phyloP scores from a whole-genome alignment of 2,888 invertebrate species.

The Globia sparganii region DNA sequence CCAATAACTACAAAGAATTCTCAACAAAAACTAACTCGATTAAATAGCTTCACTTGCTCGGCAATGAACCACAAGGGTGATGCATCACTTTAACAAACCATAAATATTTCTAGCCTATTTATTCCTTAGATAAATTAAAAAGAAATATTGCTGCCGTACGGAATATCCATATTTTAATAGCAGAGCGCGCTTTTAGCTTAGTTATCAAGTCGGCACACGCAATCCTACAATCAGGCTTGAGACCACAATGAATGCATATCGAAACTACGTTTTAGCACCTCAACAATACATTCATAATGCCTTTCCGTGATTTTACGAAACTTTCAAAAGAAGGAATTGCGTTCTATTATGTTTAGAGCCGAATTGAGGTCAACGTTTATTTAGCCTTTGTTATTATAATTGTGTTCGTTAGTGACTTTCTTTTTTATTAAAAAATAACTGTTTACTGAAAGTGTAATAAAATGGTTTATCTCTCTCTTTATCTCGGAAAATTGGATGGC shows the following conservation, averaged over 20 bases:
- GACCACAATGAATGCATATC: constrained; percentile 83
- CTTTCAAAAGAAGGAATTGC: constrained; percentile 72
- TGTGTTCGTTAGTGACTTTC: constrained; percentile 53
- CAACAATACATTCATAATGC: constrained; percentile 75
- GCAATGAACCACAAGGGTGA: constrained; percentile 46
- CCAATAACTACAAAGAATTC: constrained; percentile 29
- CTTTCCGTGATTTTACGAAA: constrained; percentile 75
- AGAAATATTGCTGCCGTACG: constrained; percentile 61
- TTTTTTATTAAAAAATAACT: constrained; percentile 29
- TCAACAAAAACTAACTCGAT: constrained; percentile 46
- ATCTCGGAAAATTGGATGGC: not conserved
- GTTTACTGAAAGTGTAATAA: constrained; percentile 31
- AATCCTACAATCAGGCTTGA: constrained; percentile 83
- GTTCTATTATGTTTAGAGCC: constrained; percentile 64
- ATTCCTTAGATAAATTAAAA: constrained; percentile 55
- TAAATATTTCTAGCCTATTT: constrained; percentile 56
- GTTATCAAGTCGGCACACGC: constrained; percentile 86
- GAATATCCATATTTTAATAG: constrained; percentile 75
- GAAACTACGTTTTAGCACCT: constrained; percentile 84
- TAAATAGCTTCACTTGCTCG: constrained; percentile 34
- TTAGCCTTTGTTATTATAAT: constrained; percentile 58
- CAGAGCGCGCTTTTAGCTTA: constrained; percentile 79
- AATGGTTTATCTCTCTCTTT: constrained; percentile 38
- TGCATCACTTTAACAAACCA: constrained; percentile 59
- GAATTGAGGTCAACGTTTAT: constrained; percentile 59